These are phyloP conservation scores for Syritta pipiens DNA, from an alignment of 2,888 invertebrate genomes.

Conservation along the genomic window DNA sequence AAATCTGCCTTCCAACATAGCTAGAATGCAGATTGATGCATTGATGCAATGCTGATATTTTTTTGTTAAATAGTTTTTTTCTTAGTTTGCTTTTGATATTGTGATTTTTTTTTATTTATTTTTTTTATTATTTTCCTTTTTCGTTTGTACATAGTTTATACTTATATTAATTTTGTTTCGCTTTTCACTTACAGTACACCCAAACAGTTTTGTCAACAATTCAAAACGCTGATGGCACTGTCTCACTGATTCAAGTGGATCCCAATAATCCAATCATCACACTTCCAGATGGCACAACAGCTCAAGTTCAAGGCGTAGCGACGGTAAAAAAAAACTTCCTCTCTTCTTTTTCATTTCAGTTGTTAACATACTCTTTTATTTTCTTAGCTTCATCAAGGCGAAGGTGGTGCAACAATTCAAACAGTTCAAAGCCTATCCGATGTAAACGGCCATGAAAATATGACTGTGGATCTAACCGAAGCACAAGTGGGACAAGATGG, in stretches of 20 bases:
- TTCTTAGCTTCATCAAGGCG: conserved; percentile 84
- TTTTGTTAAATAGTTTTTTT: too few relatives aligned
- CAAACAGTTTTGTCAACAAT: conserved; percentile 96
- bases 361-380: background rate
- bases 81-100: background rate
- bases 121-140: background rate
- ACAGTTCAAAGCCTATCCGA: conserved; percentile 85
- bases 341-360: background rate
- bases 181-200: conserved; percentile 83
- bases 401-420: conserved; percentile 82
- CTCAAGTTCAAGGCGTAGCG: conserved; percentile 89
- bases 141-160: conserved; percentile 16
- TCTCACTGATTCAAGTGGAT: conserved; percentile 97
- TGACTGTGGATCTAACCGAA: conserved; percentile 94
- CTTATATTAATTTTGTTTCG: conserved; percentile 13
- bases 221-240: conserved; percentile 97
- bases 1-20: too few relatives aligned
- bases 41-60: too few relatives aligned
- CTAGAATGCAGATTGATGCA: too few relatives aligned
- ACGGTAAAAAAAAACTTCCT: conserved; percentile 72
- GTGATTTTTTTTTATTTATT: background rate
- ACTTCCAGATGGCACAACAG: conserved; percentile 96
- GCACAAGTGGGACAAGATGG: conserved; percentile 95
- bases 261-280: conserved; percentile 96
- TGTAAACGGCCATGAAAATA: conserved; percentile 88